These are phyloP conservation scores for Drosophila santomea DNA, from an alignment of 1,140 invertebrate genomes.

Conservation along the genomic window DNA sequence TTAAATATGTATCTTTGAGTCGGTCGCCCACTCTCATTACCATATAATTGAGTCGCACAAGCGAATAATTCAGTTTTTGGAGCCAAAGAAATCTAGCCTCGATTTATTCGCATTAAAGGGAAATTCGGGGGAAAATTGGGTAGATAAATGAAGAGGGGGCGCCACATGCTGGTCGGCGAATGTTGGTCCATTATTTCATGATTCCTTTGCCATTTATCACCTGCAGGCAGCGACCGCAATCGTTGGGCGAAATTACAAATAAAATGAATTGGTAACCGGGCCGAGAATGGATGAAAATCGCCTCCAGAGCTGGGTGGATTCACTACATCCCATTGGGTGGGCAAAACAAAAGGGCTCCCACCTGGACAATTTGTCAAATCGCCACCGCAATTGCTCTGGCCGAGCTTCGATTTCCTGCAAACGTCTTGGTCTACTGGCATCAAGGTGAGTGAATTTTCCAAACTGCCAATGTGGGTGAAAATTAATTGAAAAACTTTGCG, in stretches of 20 bases:
- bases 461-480: conserved; percentile 49
- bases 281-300: conserved; percentile 26
- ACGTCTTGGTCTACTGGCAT: conserved; percentile 21
- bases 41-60: conserved; percentile 48
- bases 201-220: conserved; percentile 78
- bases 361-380: conserved; percentile 79
- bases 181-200: conserved; percentile 79
- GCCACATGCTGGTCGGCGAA: conserved; percentile 60
- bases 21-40: conserved; percentile 20
- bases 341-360: conserved; percentile 68
- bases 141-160: not conserved
- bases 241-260: conserved; percentile 69
- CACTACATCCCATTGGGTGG: not conserved
- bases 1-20: conserved; percentile 67
- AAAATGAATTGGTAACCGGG: conserved; percentile 45
- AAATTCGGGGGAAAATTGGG: not conserved
- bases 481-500: conserved; percentile 80
- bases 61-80: conserved; percentile 1
- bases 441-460: conserved; percentile 45
- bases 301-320: not conserved
- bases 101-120: conserved; percentile 29
- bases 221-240: conserved; percentile 56
- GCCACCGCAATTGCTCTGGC: conserved; percentile 74
- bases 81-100: not conserved
- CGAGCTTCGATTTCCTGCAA: conserved; percentile 57